Conservation (phyloP, 2,888 invertebrate genomes). For the Chironomus riparius region DNA sequence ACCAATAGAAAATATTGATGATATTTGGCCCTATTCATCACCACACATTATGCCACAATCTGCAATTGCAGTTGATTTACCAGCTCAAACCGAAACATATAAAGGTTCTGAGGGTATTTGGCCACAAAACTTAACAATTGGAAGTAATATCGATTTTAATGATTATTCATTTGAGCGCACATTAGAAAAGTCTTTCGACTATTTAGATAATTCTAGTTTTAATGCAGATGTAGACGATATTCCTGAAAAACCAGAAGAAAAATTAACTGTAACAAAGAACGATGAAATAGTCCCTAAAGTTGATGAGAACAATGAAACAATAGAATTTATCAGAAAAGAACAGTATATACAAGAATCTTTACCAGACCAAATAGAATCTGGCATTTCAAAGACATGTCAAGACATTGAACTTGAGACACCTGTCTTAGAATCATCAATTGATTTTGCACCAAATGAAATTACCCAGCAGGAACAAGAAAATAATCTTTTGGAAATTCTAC, state of each 20-base stretch:
- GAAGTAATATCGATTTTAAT: constrained; percentile 35
- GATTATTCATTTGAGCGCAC: constrained; percentile 35
- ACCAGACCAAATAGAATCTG: background rate
- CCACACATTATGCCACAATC: constrained; percentile 34
- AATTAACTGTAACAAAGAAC: background rate
- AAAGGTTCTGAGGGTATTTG: constrained; percentile 33
- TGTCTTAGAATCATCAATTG: background rate
- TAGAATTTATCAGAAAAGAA: constrained; percentile 24
- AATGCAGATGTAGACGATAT: background rate
- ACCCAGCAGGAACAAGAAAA: background rate
- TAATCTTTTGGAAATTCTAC: background rate
- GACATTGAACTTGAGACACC: background rate
- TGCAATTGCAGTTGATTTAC: constrained; percentile 28
- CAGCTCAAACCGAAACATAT: constrained; percentile 25
- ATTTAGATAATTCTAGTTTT: constrained; percentile 1
- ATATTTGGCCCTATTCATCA: constrained; percentile 40
- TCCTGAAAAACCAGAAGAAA: background rate
- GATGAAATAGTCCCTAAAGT: too few relatives aligned
- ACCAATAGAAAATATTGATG: constrained; percentile 35
- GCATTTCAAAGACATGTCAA: background rate
- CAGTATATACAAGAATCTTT: constrained; percentile 27
- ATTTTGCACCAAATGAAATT: background rate
- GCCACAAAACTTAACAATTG: constrained; percentile 38
- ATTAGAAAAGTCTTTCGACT: constrained; percentile 9
- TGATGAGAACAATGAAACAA: background rate